These are phyloP conservation scores for Macroglossus sobrinus DNA, from an alignment of 2,113 vertebrate species.

Conservation along the genomic window DNA sequence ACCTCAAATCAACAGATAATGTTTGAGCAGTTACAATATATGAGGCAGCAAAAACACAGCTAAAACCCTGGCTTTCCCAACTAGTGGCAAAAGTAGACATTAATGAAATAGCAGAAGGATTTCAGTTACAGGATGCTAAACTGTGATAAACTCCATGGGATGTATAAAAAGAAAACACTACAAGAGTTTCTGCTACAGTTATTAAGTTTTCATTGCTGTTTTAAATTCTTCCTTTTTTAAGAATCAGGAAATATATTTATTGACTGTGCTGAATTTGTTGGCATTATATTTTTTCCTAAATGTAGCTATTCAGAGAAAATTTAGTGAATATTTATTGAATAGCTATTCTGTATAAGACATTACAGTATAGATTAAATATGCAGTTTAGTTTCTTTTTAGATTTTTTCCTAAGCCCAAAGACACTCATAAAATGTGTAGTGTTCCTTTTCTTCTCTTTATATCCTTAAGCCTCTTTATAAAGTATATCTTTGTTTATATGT, in stretches of 20 bases:
- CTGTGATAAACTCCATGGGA: not conserved
- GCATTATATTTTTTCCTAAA: slow-evolving; percentile 32
- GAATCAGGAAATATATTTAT: slow-evolving; percentile 20
- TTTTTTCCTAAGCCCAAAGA: slow-evolving; percentile 1
- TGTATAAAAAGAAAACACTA: not conserved
- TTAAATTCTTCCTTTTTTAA: slow-evolving; percentile 39
- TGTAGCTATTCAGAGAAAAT: not conserved
- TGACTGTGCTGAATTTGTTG: not conserved
- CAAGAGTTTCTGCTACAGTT: not conserved
- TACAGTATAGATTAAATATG: slow-evolving; percentile 6
- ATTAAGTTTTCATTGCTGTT: not conserved
- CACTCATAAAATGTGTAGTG: not conserved
- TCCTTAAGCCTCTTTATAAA: not conserved
- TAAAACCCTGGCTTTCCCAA: not conserved
- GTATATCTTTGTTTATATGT: slow-evolving; percentile 2
- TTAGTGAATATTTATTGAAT: slow-evolving; percentile 37
- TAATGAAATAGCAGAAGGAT: not conserved
- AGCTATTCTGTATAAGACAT: not conserved
- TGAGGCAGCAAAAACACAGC: not conserved
- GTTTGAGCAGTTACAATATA: not conserved
- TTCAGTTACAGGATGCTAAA: not conserved
- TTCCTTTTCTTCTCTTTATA: slow-evolving; percentile 11
- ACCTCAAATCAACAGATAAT: not conserved
- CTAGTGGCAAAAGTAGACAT: not conserved
- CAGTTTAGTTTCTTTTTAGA: slow-evolving; percentile 38